Evolutionary conservation across 2,113 vertebrate species (phyloP).

Genomic region (Mus pahari): DNA sequence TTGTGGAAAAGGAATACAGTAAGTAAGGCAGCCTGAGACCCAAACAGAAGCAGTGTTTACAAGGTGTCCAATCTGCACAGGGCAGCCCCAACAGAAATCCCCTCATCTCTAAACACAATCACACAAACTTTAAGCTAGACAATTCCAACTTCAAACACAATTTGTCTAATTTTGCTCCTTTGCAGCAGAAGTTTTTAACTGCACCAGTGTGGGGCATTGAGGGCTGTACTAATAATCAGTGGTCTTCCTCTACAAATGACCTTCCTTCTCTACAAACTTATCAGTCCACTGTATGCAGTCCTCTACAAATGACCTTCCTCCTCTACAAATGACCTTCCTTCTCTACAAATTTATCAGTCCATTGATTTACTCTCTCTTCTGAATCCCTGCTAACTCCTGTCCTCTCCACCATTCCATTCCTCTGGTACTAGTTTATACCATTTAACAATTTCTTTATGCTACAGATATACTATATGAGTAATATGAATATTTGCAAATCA

Average conservation of each 20-base stretch:
- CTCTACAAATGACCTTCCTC: neutral
- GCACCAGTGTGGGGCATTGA: too few species aligned
- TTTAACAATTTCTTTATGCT: constrained; percentile 7
- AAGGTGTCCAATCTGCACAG: neutral
- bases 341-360: too few species aligned
- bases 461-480: too few species aligned
- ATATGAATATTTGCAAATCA: constrained; percentile 9
- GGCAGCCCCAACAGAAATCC: neutral
- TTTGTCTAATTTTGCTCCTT: neutral
- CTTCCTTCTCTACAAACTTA: neutral
- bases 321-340: neutral
- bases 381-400: neutral
- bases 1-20: neutral
- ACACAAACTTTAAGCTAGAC: neutral
- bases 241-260: neutral
- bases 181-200: neutral
- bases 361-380: neutral
- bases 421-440: neutral
- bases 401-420: neutral
- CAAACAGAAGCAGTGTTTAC: neutral
- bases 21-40: neutral
- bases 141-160: neutral
- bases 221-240: too few species aligned
- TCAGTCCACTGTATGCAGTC: neutral
- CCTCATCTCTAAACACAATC: neutral